phyloP scores from a whole-genome alignment of 2,888 invertebrate species.

The Erpobdella octoculata region DNA sequence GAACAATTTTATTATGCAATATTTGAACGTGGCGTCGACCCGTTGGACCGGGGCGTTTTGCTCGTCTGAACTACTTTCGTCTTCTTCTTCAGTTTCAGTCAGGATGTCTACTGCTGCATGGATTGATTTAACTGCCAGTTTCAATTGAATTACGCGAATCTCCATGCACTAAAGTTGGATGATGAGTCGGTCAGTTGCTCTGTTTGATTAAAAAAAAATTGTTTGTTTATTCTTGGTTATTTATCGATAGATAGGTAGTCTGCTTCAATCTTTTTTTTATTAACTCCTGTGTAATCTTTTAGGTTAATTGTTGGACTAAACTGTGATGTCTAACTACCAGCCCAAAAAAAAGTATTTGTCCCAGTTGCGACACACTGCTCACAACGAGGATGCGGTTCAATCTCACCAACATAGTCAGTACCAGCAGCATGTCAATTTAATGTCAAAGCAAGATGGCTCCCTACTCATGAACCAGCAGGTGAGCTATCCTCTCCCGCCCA shows the following conservation, averaged over 20 bases:
- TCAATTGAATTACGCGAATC: background rate
- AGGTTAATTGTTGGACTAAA: background rate
- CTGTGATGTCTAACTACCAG: slow-evolving; percentile 30
- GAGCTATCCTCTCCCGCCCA: background rate
- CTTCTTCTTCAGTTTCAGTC: too few species aligned
- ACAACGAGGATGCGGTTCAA: background rate
- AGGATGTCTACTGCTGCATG: too few species aligned
- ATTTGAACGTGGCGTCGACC: too few species aligned
- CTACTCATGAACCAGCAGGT: background rate
- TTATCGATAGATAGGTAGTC: too few species aligned
- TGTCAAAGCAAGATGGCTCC: background rate
- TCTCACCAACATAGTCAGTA: background rate
- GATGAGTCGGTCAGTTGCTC: background rate
- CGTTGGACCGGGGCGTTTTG: too few species aligned
- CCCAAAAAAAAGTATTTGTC: slow-evolving; percentile 34
- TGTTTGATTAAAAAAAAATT: too few species aligned
- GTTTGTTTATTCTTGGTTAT: too few species aligned
- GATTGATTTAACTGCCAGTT: background rate
- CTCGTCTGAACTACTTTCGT: too few species aligned
- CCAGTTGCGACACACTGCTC: slow-evolving; percentile 26
- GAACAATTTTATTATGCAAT: background rate
- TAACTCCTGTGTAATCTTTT: background rate
- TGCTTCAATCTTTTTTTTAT: background rate
- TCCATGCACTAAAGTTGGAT: background rate
- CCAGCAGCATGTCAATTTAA: background rate